Percentiles rank a stretch among this genome's conserved stretches.
These are phyloP conservation scores for Amphiprion percula DNA, from an alignment of 2,113 vertebrate genomes.

Conservation along the genomic window DNA sequence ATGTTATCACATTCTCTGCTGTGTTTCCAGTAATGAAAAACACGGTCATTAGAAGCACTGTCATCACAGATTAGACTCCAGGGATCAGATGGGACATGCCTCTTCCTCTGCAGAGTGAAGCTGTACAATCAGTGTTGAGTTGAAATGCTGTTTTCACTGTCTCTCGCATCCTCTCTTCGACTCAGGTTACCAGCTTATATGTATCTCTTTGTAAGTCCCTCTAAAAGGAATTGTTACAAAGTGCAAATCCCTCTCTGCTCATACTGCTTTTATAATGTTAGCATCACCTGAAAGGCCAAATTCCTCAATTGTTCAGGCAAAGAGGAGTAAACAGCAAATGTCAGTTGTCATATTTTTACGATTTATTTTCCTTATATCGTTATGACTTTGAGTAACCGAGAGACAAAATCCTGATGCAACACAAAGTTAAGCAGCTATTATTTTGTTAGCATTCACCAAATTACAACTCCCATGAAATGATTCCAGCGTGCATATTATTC, in stretches of 20 bases:
- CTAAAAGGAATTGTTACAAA: background rate
- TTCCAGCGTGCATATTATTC: too few species aligned
- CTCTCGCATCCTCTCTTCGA: constrained; percentile 38
- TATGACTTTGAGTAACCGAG: too few species aligned
- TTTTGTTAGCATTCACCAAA: too few species aligned
- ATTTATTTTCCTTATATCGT: too few species aligned
- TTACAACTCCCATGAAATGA: too few species aligned
- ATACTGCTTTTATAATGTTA: too few species aligned
- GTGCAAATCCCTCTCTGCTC: constrained; percentile 7
- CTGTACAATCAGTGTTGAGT: constrained; percentile 36
- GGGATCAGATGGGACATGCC: constrained; percentile 51
- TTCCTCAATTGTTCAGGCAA: too few species aligned
- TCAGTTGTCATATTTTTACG: too few species aligned
- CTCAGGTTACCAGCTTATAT: constrained; percentile 38
- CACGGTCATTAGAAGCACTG: constrained; percentile 35
- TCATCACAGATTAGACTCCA: constrained; percentile 58
- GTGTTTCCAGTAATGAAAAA: constrained; percentile 46
- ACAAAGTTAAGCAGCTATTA: too few species aligned
- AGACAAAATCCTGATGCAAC: too few species aligned
- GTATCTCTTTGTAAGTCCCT: constrained; percentile 3
- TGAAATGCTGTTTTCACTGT: constrained; percentile 46
- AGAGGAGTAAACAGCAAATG: too few species aligned
- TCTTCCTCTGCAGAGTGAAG: constrained; percentile 46
- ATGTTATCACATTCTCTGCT: constrained; percentile 8
- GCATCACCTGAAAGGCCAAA: too few species aligned